Evolutionary conservation across 2,888 invertebrate genomes (phyloP).

Genomic region (Drosophila paucipuncta): DNA sequence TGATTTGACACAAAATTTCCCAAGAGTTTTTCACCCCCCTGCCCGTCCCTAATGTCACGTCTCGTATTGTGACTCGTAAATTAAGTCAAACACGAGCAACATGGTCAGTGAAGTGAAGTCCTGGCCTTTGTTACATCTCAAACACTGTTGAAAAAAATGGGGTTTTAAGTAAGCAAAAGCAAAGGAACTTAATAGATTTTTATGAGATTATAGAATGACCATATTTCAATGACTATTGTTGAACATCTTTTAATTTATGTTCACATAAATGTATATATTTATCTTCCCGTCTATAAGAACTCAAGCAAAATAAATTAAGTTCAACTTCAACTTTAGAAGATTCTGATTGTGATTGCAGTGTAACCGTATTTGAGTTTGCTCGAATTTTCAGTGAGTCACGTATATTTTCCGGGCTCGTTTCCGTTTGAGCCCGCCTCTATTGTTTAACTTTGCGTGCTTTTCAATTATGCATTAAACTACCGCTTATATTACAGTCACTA

Average conservation of each 20-base stretch:
- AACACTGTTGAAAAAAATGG: slow-evolving; percentile 35
- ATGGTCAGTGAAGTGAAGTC: slow-evolving; percentile 49
- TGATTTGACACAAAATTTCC: slow-evolving; percentile 58
- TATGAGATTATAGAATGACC: not conserved
- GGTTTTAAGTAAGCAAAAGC: not conserved
- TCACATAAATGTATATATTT: not conserved
- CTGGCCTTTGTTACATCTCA: slow-evolving; percentile 14
- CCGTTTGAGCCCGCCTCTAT: slow-evolving; percentile 33
- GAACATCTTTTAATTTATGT: not conserved
- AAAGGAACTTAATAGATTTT: not conserved
- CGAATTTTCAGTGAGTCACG: slow-evolving; percentile 6
- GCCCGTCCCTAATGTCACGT: not conserved
- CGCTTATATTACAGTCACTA: slow-evolving; percentile 55
- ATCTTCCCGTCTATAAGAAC: not conserved
- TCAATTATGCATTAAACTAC: slow-evolving; percentile 80
- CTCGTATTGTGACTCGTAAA: slow-evolving; percentile 44
- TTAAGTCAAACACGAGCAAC: slow-evolving; percentile 54
- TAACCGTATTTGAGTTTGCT: slow-evolving; percentile 5
- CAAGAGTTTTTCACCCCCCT: not conserved
- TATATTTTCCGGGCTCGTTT: slow-evolving; percentile 4
- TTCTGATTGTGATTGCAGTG: slow-evolving; percentile 5
- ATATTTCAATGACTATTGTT: not conserved
- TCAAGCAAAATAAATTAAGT: not conserved
- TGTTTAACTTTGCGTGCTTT: slow-evolving; percentile 77
- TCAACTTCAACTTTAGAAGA: not conserved